Conservation (phyloP, 2,888 invertebrate species). For the Conistra vaccinii region DNA sequence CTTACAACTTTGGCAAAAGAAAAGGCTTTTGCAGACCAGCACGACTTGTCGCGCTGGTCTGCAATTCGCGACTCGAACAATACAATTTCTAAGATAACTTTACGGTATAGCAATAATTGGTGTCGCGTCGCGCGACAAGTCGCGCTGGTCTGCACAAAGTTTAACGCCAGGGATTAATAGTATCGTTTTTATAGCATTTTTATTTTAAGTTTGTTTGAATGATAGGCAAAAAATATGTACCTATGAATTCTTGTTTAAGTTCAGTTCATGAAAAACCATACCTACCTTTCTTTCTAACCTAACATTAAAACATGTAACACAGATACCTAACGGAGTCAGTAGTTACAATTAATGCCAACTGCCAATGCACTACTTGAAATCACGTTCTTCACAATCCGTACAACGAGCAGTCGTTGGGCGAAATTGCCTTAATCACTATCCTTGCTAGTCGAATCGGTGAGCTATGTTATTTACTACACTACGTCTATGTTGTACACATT, state of each 20-base stretch:
- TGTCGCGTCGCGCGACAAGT: too few species aligned
- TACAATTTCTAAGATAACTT: too few species aligned
- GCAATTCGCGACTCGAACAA: too few species aligned
- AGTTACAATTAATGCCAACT: constrained; percentile 49
- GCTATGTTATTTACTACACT: constrained; percentile 29
- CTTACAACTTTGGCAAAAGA: too few species aligned
- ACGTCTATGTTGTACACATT: constrained; percentile 29
- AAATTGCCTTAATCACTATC: constrained; percentile 55
- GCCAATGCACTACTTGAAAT: constrained; percentile 50
- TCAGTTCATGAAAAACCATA: background rate
- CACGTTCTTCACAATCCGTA: constrained; percentile 52
- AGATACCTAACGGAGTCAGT: constrained; percentile 20
- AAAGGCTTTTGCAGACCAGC: too few species aligned
- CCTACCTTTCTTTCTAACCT: background rate
- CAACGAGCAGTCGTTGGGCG: constrained; percentile 47
- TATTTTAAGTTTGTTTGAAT: background rate
- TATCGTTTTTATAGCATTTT: too few species aligned
- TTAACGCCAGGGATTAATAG: too few species aligned
- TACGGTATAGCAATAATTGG: too few species aligned
- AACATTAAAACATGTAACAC: constrained; percentile 2
- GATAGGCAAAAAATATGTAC: background rate
- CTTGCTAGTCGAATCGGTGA: constrained; percentile 41
- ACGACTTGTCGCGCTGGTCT: too few species aligned
- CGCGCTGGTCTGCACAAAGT: too few species aligned
- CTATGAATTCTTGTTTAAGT: too few species aligned